These are phyloP conservation scores for Melipona bicolor DNA, from an alignment of 2,888 invertebrate species.

Conservation along the genomic window DNA sequence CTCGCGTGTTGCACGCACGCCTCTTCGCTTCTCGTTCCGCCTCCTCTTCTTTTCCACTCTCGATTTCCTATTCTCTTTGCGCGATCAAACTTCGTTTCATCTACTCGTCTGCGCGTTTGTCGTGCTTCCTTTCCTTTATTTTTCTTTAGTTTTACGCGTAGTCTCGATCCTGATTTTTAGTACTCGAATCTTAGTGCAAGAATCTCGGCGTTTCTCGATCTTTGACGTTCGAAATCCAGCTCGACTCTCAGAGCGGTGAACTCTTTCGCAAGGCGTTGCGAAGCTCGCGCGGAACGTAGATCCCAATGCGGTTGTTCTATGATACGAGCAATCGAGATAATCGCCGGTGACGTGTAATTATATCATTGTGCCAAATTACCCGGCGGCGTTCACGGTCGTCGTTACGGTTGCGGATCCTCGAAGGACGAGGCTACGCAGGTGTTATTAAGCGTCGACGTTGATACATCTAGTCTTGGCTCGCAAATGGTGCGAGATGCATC, in stretches of 20 bases:
- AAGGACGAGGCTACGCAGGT: slow-evolving; percentile 64
- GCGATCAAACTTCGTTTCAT: neutral
- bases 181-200: too few relatives aligned
- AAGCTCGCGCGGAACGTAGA: slow-evolving; percentile 5
- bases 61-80: slow-evolving; percentile 36
- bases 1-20: slow-evolving; percentile 80
- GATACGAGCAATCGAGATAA: slow-evolving; percentile 79
- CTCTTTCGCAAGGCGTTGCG: neutral
- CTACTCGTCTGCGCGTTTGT: neutral
- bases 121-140: neutral
- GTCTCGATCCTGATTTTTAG: neutral
- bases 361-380: slow-evolving; percentile 82
- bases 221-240: neutral
- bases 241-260: neutral
- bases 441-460: slow-evolving; percentile 82
- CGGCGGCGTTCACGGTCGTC: slow-evolving; percentile 66
- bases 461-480: slow-evolving; percentile 76
- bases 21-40: slow-evolving; percentile 36
- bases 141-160: neutral
- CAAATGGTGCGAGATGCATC: slow-evolving; percentile 50
- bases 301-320: slow-evolving; percentile 9
- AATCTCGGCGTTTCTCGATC: neutral
- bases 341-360: slow-evolving; percentile 80
- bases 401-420: slow-evolving; percentile 44
- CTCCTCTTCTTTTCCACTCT: slow-evolving; percentile 12